Evolutionary conservation across 1,140 invertebrate species (phyloP).

Genomic region (Heterodera schachtii): DNA sequence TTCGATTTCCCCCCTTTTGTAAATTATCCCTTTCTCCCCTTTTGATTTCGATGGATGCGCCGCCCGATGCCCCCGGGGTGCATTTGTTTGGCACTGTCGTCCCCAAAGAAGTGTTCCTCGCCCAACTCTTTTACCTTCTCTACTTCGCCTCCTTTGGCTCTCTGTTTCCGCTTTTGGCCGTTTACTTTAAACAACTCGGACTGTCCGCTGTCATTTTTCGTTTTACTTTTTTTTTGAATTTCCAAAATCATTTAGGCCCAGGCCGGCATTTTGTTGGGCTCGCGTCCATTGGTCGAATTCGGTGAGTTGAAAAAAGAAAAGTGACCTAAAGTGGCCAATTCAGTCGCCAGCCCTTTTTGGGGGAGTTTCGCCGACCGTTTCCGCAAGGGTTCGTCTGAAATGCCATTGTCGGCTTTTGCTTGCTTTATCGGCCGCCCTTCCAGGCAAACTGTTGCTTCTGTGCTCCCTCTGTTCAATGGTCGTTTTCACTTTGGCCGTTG

Average conservation of each 20-base stretch:
- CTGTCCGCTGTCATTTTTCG: slow-evolving; percentile 68
- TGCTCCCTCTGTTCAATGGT: slow-evolving; percentile 90
- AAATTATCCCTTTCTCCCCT: not conserved
- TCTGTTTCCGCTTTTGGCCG: slow-evolving; percentile 92
- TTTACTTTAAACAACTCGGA: slow-evolving; percentile 84
- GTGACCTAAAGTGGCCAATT: not conserved
- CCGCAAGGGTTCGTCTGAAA: slow-evolving; percentile 69
- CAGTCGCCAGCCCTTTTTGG: slow-evolving; percentile 93
- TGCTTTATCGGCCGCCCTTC: slow-evolving; percentile 54
- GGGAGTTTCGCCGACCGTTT: slow-evolving; percentile 82
- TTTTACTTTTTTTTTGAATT: not conserved
- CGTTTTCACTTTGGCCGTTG: slow-evolving; percentile 89
- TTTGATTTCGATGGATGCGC: not conserved
- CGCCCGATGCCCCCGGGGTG: slow-evolving; percentile 32
- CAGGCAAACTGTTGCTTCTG: slow-evolving; percentile 80
- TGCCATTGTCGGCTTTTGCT: not conserved
- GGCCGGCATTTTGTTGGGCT: slow-evolving; percentile 75
- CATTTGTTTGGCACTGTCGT: slow-evolving; percentile 53
- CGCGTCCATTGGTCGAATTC: slow-evolving; percentile 94
- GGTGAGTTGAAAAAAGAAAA: not conserved
- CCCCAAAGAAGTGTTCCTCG: slow-evolving; percentile 78
- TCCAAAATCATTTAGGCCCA: slow-evolving; percentile 68
- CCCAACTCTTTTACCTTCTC: slow-evolving; percentile 97
- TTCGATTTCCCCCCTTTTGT: not conserved
- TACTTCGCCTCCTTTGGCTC: slow-evolving; percentile 99